These are phyloP conservation scores for Lycia hirtaria DNA, from an alignment of 2,888 invertebrate species.

Conservation along the genomic window DNA sequence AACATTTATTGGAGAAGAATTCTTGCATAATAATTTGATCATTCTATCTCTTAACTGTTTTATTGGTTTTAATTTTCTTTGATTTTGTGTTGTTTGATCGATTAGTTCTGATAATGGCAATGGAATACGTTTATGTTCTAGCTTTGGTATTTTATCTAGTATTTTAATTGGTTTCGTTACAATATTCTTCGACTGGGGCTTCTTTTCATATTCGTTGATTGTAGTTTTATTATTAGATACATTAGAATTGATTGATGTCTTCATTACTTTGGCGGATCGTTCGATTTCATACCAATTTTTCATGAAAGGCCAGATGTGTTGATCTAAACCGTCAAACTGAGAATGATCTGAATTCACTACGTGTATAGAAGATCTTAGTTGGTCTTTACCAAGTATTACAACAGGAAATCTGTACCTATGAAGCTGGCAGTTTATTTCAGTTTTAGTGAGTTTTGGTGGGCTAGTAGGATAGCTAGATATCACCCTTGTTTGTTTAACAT, in stretches of 20 bases:
- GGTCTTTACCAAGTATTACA: constrained; percentile 67
- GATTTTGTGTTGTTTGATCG: constrained; percentile 35
- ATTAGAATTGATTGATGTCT: neutral
- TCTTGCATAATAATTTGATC: constrained; percentile 64
- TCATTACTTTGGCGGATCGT: neutral
- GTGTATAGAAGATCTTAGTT: constrained; percentile 55
- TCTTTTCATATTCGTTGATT: constrained; percentile 17
- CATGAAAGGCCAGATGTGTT: constrained; percentile 77
- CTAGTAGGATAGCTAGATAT: constrained; percentile 4
- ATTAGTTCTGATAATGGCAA: constrained; percentile 29
- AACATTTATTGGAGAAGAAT: constrained; percentile 43
- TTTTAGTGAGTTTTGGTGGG: constrained; percentile 53
- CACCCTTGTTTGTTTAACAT: neutral
- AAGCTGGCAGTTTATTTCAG: constrained; percentile 64
- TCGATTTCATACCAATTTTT: constrained; percentile 53
- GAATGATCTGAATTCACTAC: constrained; percentile 53
- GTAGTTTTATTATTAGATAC: constrained; percentile 16
- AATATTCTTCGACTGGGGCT: constrained; percentile 9
- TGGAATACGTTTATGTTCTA: constrained; percentile 27
- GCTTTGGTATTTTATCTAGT: constrained; percentile 27
- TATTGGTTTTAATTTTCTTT: constrained; percentile 49
- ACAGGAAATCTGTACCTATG: constrained; percentile 64
- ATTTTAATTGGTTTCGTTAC: neutral
- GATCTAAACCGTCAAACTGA: constrained; percentile 65
- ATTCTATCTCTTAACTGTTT: constrained; percentile 64